Conservation (phyloP, 2,797 vertebrate species). For the Saxicola maurus region DNA sequence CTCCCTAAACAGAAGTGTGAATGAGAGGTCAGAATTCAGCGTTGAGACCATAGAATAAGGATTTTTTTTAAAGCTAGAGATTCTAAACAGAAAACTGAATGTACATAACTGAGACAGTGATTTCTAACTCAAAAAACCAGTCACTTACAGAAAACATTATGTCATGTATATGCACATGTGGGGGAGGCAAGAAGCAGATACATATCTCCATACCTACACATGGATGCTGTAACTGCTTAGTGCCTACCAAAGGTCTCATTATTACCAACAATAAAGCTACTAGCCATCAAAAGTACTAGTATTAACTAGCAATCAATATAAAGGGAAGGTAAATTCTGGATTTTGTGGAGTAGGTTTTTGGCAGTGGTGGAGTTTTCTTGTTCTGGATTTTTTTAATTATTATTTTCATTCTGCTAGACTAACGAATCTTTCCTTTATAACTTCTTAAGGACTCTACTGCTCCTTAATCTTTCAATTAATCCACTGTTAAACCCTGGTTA, state of each 20-base stretch:
- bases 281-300: background rate
- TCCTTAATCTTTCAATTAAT: conserved; percentile 46
- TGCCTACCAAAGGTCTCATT: background rate
- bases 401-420: background rate
- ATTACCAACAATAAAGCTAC: background rate
- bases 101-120: background rate
- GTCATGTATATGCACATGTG: background rate
- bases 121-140: background rate
- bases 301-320: background rate
- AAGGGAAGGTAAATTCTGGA: background rate
- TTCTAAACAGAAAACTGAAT: background rate
- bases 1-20: background rate
- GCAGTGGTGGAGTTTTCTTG: background rate
- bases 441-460: background rate
- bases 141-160: background rate
- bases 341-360: background rate
- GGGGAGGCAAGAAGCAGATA: background rate
- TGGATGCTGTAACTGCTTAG: background rate
- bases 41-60: background rate
- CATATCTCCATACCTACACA: background rate
- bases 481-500: background rate
- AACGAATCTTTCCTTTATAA: background rate
- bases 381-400: background rate
- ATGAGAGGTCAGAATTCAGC: background rate
- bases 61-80: background rate